These are phyloP conservation scores for Alloscopus bannaensis DNA, from an alignment of 2,888 invertebrate genomes.

Conservation along the genomic window DNA sequence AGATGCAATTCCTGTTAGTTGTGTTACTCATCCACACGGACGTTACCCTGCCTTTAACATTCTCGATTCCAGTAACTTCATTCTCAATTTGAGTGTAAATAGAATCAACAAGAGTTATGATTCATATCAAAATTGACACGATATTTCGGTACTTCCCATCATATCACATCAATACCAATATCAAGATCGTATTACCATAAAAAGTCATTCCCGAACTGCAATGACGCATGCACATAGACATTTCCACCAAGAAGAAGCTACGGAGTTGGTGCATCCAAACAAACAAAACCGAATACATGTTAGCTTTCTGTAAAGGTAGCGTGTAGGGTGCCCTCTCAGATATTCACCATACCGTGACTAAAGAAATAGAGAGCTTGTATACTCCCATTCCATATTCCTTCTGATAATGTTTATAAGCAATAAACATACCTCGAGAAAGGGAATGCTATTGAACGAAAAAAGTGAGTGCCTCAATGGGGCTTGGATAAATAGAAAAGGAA, in stretches of 20 bases:
- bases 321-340: neutral
- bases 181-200: slow-evolving; percentile 54
- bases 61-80: slow-evolving; percentile 43
- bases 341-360: slow-evolving; percentile 42
- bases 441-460: slow-evolving; percentile 23
- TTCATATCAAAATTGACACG: slow-evolving; percentile 57
- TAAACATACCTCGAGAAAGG: slow-evolving; percentile 36
- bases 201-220: slow-evolving; percentile 18
- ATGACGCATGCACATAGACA: slow-evolving; percentile 8
- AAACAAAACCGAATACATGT: neutral
- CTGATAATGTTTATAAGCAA: slow-evolving; percentile 26
- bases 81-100: slow-evolving; percentile 31
- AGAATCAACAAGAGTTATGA: slow-evolving; percentile 28
- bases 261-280: slow-evolving; percentile 20
- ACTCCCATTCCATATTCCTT: neutral
- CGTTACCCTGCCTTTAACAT: too few relatives aligned
- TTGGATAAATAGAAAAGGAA: slow-evolving; percentile 37
- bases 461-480: slow-evolving; percentile 23
- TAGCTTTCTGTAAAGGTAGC: neutral
- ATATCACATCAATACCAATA: slow-evolving; percentile 58
- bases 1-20: too few relatives aligned
- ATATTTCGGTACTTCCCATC: slow-evolving; percentile 44
- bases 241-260: too few relatives aligned
- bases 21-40: too few relatives aligned
- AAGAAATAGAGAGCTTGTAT: slow-evolving; percentile 29